Base-by-base conservation (phyloP, 2,797 vertebrate genomes). In the Muscicapa comitata region DNA sequence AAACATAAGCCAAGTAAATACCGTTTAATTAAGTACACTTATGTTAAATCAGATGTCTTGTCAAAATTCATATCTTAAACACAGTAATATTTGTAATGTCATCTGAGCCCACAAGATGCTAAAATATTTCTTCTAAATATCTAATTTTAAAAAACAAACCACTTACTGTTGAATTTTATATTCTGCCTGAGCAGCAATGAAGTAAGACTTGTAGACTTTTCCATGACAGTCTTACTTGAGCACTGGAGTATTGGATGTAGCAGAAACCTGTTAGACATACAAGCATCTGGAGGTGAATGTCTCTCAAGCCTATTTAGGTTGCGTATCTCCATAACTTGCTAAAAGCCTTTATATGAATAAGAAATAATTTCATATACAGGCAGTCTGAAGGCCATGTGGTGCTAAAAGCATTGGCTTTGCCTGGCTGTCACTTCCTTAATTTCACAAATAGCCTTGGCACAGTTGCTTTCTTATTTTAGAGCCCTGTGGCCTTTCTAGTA, bases 301-400 rank as follows among this genome's bases (percentile, higher is more conserved):
- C 70, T 81, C 45, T 58, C 42, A 86, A 88, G 47, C 20, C 87
- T 57, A 31, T 26, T 87, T 78, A 63, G 42, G 17, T 68, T 84
- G 31, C 33, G 2, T 48, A 26, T 72, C 67, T 93, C 43, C 11
- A 1, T 63, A 73, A 48, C 45, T 65, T 80, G 61, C 47, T 93
- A 80, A 88, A 94, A 96, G 87, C 75, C 45, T 63, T 71, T 43
- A 21, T 66, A 50, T 79, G 79, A 95, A 83, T 95, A 91, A 93
- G 61, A 84, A 82, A 87, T 91, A 53, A 37, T 73, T 81, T 65
- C 7, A 7, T 48, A 48, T 66, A 14, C 0, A 0, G 50, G 26
- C 51, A 87, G 6, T 73, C 81, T 93, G 74, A 85, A 90, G 63
- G 51, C 62, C 20, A 0, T 72, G 4, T 73, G 33, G 54, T 81